Evolutionary conservation across 2,888 invertebrate genomes (phyloP).

Genomic region (Tetragonisca angustula): DNA sequence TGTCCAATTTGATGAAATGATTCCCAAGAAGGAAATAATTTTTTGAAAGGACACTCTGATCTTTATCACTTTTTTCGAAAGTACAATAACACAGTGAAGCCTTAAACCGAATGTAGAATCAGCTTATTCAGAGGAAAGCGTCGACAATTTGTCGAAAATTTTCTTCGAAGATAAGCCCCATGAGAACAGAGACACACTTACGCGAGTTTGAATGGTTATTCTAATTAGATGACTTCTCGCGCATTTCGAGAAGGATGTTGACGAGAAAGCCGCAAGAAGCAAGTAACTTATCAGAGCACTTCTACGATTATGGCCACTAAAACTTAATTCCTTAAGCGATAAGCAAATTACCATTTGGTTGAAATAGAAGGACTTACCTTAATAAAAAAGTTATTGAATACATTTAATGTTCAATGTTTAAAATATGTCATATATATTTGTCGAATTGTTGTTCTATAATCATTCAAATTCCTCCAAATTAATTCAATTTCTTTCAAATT

Average conservation of each 20-base stretch:
- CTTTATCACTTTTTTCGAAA: background rate
- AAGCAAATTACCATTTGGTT: background rate
- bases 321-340: slow-evolving; percentile 6
- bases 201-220: slow-evolving; percentile 19
- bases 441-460: too few relatives aligned
- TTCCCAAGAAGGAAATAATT: background rate
- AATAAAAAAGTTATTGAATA: background rate
- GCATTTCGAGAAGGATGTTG: background rate
- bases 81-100: background rate
- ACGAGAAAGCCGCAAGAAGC: background rate
- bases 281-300: background rate
- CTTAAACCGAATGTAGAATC: background rate
- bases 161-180: slow-evolving; percentile 3
- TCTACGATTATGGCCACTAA: background rate
- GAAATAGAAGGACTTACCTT: background rate
- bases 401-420: too few relatives aligned
- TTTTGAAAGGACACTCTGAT: background rate
- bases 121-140: background rate
- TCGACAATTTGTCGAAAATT: slow-evolving; percentile 6
- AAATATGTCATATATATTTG: too few relatives aligned
- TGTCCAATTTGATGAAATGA: background rate
- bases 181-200: background rate
- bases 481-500: too few relatives aligned
- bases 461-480: too few relatives aligned
- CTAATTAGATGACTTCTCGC: slow-evolving; percentile 12